Base-by-base conservation (phyloP, 1,140 invertebrate species). In the Trichonephila clavata region DNA sequence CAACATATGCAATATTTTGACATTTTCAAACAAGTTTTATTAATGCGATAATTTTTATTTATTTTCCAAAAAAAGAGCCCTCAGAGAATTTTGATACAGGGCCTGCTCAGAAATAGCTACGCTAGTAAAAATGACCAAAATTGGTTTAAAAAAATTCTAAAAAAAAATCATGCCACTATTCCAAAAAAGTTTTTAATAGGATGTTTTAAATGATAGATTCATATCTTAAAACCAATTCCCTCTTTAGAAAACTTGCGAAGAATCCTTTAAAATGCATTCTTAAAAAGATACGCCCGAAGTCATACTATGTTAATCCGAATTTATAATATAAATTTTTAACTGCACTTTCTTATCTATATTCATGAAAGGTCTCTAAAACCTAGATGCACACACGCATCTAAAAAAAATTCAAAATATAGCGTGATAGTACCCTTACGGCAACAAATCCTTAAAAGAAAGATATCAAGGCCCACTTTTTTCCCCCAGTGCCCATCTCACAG, bases 401-500 rank as follows among this genome's bases (percentile, higher is more conserved):
- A 39, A 77, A 39, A 71, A 77, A 32, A 32, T 71, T 77, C 24
- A 77, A 77, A 2, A 32, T 16, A 77, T 77, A 77, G 32, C 71
- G 27, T 77, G 71, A 77, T 18, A 77, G 6, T 32, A 32, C 13
- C 27, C 16, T 18, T 20, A 77, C 27, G 20, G 24, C 77, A 81
- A 27, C 77, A 81, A 81, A 81, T 81, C 77, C 77, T 81, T 81
- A 81, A 81, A 81, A 86, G 43, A n/a, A 81, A 86, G 43, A n/a
- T 59, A 68, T 68, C 65, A 68, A 68, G 24, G 65, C 8, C n/a
- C 24, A 24, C 65, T 68, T 57, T 24, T 50, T 13, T n/a, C 65
- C 65, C 24, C 24, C 65, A 68, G 4, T 50, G 43, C 43, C 43
- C 8, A n/a, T 84, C 50, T 59, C n/a, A 7, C 50, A 84, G 50